Conservation (phyloP, 2,113 vertebrate genomes). For the Anguilla japonica region DNA sequence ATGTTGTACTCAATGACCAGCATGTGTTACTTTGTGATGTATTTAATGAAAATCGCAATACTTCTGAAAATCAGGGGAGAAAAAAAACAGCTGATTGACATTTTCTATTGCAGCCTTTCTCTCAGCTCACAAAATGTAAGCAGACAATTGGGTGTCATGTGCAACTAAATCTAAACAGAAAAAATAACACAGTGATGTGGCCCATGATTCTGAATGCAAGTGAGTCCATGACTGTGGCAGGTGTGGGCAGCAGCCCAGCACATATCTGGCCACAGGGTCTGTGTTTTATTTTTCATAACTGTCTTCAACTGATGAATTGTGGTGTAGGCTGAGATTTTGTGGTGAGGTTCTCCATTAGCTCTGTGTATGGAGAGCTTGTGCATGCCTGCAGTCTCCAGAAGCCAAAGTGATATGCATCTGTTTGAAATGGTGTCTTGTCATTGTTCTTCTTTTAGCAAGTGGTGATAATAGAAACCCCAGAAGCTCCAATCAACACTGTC, state of each 20-base stretch:
- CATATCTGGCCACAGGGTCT: too few species aligned
- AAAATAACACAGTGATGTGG: too few species aligned
- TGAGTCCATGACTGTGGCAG: too few species aligned
- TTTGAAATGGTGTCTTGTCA: neutral
- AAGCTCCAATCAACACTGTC: neutral
- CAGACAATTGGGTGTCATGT: too few species aligned
- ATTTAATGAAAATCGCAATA: neutral
- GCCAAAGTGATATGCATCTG: neutral
- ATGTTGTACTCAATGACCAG: neutral
- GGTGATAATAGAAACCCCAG: neutral
- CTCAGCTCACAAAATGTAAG: too few species aligned
- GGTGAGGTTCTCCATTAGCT: neutral
- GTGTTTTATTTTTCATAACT: neutral
- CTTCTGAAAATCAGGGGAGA: too few species aligned
- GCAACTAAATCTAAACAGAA: too few species aligned
- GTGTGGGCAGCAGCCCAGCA: too few species aligned
- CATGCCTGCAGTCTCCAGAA: neutral
- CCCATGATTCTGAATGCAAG: too few species aligned
- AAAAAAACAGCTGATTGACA: too few species aligned
- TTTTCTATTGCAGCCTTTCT: too few species aligned
- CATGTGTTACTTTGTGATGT: neutral
- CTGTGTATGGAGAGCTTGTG: neutral
- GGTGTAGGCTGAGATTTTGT: neutral
- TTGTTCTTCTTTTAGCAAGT: neutral
- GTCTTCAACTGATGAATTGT: neutral